Evolutionary conservation across 2,888 invertebrate species (phyloP), one percentile per base, ranked within the genome.

Genomic region (Ryuthela nishihirai): DNA sequence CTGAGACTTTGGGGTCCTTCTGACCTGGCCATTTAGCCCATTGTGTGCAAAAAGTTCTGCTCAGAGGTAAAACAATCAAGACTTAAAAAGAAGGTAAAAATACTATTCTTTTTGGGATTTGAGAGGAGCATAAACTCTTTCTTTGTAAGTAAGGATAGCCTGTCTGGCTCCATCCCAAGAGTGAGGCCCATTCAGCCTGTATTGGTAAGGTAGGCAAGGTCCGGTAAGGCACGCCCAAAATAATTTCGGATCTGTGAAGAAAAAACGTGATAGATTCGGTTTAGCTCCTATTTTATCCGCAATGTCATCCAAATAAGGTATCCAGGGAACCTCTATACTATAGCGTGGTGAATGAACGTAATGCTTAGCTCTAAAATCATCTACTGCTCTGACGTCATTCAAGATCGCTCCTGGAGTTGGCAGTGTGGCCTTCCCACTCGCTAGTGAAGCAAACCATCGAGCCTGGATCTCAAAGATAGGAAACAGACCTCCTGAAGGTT

Each of bases 401-500:
- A 77, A 69, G 88, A 89, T 89, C 67, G 81, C 76, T 24, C 78
- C 76, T 36, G 74, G 74, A 0, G 76, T 69, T 0, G 88, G 88
- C n/a, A 88, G 75, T 9, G 72, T 66, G 68, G 82, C 80, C 9
- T 77, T 73, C n/a, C 15, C 83, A 80, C 1, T 82, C 80, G 82
- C 85, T 75, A 29, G 72, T 71, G 60, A 61, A 29, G 49, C 23
- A 7, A 42, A 48, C 61, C 49, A 59, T 38, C 64, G 67, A 70
- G 88, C 85, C 80, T 92, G 92, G 32, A 87, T 73, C 70, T 93
- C 88, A 72, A 87, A 88, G 80, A 89, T 83, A 56, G 87, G 87
- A 72, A 89, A 88, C 0, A 90, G 87, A 1, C 62, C 38, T 71
- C 87, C 86, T 2, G 88, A 84, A 65, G 83, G 84, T 73, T 83